Evolutionary conservation across 2,797 vertebrate genomes (phyloP), one percentile per base, ranked within the genome.

Genomic region (Sebastes trivittatus): DNA sequence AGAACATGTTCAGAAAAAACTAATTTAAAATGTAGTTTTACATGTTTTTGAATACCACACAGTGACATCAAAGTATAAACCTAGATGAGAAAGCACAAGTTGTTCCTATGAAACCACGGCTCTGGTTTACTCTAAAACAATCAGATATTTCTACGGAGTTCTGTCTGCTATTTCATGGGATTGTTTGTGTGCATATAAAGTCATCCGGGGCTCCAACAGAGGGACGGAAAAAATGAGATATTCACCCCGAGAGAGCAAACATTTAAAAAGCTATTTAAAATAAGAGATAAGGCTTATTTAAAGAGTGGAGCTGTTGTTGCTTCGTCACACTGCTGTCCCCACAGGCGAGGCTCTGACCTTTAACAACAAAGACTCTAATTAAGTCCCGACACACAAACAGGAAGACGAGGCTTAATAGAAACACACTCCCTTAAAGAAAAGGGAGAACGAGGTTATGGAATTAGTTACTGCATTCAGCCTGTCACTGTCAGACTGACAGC

Each of bases 311-410:
- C n/a, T 63, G 70, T 18, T 34, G 32, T 36, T 18, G 34, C 62
- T 55, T 52, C 22, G 13, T 42, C 58, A 46, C n/a, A 1, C 10
- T 1, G 3, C 4, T 2, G 23, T 56, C n/a, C 52, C 85, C 59
- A 7, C 65, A 68, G 83, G 59, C 32, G 0, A 27, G 3, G 16
- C 14, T 22, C 59, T 78, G 81, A 85, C 87, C 85, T 91, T 91
- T 71, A 75, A 77, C 29, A 34, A 84, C 59, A 75, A 84, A 30
- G 61, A 42, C 54, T 74, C 34, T 62, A 78, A 88, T 82, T 70
- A 75, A 54, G 18, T 18, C 38, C 59, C 18, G 11, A 42, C 46
- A 60, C 49, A 52, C 49, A 52, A 52, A 52, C 49, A 52, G 49
- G 49, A 52, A 52, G 49, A 20, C 16, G 2, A 55, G 23, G 6